Base-by-base conservation (phyloP, 2,797 vertebrate genomes). In the Thripadectes ignobilis region DNA sequence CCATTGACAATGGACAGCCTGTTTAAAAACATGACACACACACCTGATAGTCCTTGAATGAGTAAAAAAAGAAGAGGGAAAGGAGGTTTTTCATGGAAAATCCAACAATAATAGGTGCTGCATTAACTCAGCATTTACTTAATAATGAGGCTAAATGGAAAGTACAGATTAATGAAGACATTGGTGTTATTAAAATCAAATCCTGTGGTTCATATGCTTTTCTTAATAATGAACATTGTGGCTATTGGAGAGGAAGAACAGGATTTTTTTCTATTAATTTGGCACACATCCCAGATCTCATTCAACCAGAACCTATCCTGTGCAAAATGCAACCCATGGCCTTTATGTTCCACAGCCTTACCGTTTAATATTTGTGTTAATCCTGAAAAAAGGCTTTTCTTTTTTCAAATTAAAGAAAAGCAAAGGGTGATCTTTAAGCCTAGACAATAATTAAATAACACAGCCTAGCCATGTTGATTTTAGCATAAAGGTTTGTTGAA, bases 301-400 rank as follows among this genome's bases (percentile, higher is more conserved):
- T 98, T 99, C 98, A 99, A 98, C 98, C 99, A 99, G 98, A 99
- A 99, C 98, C 98, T 98, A 98, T 98, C 98, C 98, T 98, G 97
- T 98, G 98, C 97, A 98, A 98, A 99, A 98, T 97, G 98, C 98
- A 98, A 98, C 98, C 98, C 97, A 97, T 98, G 98, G 98, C 98
- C 98, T 99, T 99, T 99, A 98, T 98, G 97, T 98, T 98, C 94
- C 96, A 96, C 96, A 89, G 96, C 94, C 97, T 98, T 98, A 98
- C 98, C 92, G 88, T 97, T 98, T 97, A 95, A 97, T 98, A 98
- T 97, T 98, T 97, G 95, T 96, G 94, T 97, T 97, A 97, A 97
- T 97, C 93, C 96, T 91, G 80, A 92, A 90, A 95, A 93, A 95
- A 46, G 65, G 51, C 72, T 97, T 95, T 90, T 92, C 48, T 78